Base-by-base conservation (phyloP, 2,888 invertebrate species). In the Tolmerus cingulatus region DNA sequence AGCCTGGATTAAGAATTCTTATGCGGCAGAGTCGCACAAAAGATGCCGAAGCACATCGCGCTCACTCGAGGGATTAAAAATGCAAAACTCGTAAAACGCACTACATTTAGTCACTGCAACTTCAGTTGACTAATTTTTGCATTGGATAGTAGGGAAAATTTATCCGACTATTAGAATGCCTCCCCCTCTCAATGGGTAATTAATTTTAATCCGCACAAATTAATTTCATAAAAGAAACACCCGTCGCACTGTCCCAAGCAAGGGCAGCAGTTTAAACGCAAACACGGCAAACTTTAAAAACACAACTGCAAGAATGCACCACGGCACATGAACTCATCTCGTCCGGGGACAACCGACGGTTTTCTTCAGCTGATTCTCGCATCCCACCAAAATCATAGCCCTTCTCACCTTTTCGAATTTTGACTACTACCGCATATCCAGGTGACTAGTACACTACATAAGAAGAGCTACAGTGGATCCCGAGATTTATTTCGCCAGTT, bases 151-250 rank as follows among this genome's bases (percentile, higher is more conserved):
- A 51, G 30, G 7, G n/a, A 30, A 40, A 12, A 78, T 30, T 79
- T 27, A 79, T 79, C 51, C 79, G 7, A 55, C 14, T 76, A n/a
- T 5, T 51, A 30, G 30, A 79, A 43, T 27, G 46, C 19, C 40
- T 5, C 23, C 34, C 3, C 43, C 2, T 84, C 37, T 27, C 66
- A 66, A 37, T 40, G 5, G 19, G 14, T 30, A 46, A 23, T 84
- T 66, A 84, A 66, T 84, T 84, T 84, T 66, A 84, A 84, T 84
- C 14, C 43, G 46, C 82, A 84, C 82, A 84, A 84, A 84, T 84
- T 84, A 66, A 84, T 84, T 84, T 5, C 12, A 84, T 84, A 66
- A 66, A 40, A 46, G 37, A 66, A 19, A 84, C 82, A 46, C 82
- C 55, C 27, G 81, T 12, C 27, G 27, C 66, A 66, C 66, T 66